Conservation (phyloP, 64 coral and sea anemone species). For the Actinia tenebrosa region DNA sequence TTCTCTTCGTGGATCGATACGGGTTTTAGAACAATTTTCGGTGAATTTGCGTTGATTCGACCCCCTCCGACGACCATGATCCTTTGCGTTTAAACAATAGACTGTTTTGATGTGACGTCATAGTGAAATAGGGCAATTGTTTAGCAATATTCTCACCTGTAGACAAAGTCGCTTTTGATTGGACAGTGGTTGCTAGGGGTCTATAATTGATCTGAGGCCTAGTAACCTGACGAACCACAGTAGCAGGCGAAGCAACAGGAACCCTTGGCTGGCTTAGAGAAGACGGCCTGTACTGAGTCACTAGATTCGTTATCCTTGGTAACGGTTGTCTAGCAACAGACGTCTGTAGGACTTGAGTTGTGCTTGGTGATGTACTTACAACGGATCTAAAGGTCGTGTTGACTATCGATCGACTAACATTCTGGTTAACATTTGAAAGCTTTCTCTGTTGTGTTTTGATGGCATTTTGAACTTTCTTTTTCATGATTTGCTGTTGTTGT, state of each 20-base stretch:
- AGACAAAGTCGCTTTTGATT: background rate
- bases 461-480: slow-evolving; percentile 91
- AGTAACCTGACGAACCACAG: background rate
- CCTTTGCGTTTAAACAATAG: no score
- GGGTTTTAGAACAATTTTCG: no score
- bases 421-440: background rate
- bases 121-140: no score
- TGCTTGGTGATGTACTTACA: background rate
- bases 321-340: background rate
- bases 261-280: background rate
- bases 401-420: background rate
- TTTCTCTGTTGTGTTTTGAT: slow-evolving; percentile 84
- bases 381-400: background rate
- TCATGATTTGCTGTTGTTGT: slow-evolving; percentile 80
- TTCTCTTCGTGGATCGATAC: no score
- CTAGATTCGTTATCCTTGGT: slow-evolving; percentile 4
- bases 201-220: slow-evolving; percentile 12
- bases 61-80: no score
- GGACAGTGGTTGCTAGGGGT: background rate
- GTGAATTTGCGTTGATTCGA: no score
- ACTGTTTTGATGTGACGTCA: no score
- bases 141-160: background rate
- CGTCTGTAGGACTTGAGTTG: background rate
- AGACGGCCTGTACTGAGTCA: background rate
- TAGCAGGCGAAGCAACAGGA: background rate